Percentiles rank a stretch among this genome's conserved stretches.
These are phyloP conservation scores for Acrocephalus arundinaceus DNA, from an alignment of 2,113 vertebrate genomes.

Conservation along the genomic window DNA sequence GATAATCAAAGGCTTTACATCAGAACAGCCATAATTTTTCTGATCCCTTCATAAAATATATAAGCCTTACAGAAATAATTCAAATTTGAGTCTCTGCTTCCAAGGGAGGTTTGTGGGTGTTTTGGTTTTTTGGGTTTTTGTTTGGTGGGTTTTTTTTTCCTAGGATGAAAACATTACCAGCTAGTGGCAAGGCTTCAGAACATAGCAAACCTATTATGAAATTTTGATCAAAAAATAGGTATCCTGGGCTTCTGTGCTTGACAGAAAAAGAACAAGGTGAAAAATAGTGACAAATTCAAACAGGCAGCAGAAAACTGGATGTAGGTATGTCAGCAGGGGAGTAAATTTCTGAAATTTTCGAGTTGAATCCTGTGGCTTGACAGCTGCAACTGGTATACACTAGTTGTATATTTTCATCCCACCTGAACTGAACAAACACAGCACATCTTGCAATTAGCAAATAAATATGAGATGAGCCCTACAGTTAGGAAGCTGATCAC, in stretches of 20 bases:
- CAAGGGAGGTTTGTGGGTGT: not conserved
- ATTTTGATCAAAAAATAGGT: not conserved
- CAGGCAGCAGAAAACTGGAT: not conserved
- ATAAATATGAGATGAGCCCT: not conserved
- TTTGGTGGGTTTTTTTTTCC: not conserved
- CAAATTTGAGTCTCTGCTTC: not conserved
- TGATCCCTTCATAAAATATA: not conserved
- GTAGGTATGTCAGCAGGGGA: accelerated
- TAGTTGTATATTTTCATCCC: not conserved
- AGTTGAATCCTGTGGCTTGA: not conserved
- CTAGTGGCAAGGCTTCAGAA: not conserved
- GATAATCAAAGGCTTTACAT: slow-evolving; percentile 12
- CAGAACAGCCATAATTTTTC: not conserved
- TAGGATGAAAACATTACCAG: not conserved
- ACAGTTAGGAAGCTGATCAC: not conserved
- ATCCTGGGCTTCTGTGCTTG: not conserved
- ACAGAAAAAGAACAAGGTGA: not conserved
- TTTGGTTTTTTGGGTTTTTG: not conserved
- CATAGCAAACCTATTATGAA: not conserved
- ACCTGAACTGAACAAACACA: not conserved
- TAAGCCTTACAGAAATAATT: not conserved
- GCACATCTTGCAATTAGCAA: not conserved
- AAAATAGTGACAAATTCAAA: not conserved
- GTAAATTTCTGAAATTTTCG: not conserved
- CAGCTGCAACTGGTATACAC: not conserved